A percentile compares a stretch with the other conserved stretches of the same genome.
phyloP scores from a whole-genome alignment of 2,113 vertebrate genomes.

The Connochaetes taurinus region DNA sequence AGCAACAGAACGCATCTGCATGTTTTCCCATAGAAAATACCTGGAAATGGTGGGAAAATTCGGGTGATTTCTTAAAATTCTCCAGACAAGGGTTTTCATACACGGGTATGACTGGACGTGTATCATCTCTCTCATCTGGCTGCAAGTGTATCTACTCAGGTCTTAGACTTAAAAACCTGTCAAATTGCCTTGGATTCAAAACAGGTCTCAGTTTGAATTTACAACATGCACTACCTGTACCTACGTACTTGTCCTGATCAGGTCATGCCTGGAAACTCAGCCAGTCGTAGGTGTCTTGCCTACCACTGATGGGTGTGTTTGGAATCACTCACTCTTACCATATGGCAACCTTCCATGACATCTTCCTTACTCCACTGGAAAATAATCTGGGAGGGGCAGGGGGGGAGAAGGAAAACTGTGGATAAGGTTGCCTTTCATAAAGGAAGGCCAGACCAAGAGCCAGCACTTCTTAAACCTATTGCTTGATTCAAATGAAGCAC shows the following conservation, averaged over 20 bases:
- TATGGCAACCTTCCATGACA: background rate
- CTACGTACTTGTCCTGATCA: background rate
- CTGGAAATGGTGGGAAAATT: background rate
- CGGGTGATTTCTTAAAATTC: background rate
- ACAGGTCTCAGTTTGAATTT: background rate
- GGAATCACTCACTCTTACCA: background rate
- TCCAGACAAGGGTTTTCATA: background rate
- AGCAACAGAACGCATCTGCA: background rate
- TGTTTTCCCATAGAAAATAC: slow-evolving; percentile 23
- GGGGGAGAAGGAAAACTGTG: background rate
- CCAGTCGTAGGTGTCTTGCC: background rate
- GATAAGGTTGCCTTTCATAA: background rate
- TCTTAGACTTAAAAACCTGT: background rate
- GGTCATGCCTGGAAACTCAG: background rate
- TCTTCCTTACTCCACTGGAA: background rate
- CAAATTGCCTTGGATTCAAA: background rate
- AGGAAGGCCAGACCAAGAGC: background rate
- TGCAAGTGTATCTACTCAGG: background rate
- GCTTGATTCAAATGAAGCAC: background rate
- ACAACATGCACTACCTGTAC: background rate
- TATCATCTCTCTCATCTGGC: background rate
- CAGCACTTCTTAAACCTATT: background rate
- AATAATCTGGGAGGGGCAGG: background rate
- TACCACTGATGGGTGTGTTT: background rate
- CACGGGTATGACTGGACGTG: background rate